Evolutionary conservation across 92 coral and sea anemone species (phyloP).

Genomic region (Epizoanthus stellaris): DNA sequence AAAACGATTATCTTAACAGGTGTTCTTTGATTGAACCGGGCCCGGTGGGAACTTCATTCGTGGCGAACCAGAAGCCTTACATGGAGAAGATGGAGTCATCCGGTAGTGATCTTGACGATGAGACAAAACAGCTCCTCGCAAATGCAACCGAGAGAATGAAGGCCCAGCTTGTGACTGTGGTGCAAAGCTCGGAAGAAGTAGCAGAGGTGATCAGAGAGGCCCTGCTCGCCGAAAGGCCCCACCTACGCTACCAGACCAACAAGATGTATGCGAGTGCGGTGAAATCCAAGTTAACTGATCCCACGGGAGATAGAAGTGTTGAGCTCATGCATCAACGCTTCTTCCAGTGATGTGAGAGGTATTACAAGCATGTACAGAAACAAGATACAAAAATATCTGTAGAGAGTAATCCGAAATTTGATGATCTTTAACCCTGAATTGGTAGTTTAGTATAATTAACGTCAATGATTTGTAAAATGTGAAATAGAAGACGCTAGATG

Average conservation of each 20-base stretch:
- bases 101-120: slow-evolving; percentile 73
- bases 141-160: slow-evolving; percentile 66
- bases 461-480: too few relatives aligned
- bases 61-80: slow-evolving; percentile 43
- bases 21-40: slow-evolving; percentile 94
- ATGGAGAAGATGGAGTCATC: slow-evolving; percentile 17
- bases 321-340: slow-evolving; percentile 70
- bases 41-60: slow-evolving; percentile 77
- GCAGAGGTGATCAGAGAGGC: slow-evolving; percentile 81
- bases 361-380: not conserved
- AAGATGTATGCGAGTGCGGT: slow-evolving; percentile 65
- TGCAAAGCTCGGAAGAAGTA: slow-evolving; percentile 84
- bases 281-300: slow-evolving; percentile 76
- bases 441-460: too few relatives aligned
- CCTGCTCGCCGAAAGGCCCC: slow-evolving; percentile 79
- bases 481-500: too few relatives aligned
- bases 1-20: slow-evolving; percentile 38
- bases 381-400: too few relatives aligned
- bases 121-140: slow-evolving; percentile 76
- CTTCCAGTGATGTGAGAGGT: slow-evolving; percentile 35
- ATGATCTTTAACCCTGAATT: too few relatives aligned
- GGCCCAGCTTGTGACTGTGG: slow-evolving; percentile 63
- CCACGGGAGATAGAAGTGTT: slow-evolving; percentile 78
- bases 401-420: not conserved
- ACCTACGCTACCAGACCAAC: slow-evolving; percentile 89